Evolutionary conservation across 2,113 vertebrate species (phyloP).

Genomic region (Lutjanus erythropterus): DNA sequence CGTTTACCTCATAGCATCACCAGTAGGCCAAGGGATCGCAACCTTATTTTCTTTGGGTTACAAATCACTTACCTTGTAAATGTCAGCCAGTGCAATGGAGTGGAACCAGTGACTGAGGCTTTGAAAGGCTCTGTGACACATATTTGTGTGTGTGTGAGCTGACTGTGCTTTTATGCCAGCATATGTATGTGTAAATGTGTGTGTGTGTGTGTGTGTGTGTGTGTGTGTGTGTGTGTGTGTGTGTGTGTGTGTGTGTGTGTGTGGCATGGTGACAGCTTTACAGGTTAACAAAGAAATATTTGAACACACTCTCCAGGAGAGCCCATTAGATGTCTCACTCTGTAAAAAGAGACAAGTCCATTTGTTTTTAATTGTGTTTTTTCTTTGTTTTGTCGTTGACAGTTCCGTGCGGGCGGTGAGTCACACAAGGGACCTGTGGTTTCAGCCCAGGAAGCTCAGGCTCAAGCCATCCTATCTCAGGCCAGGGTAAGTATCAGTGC

Average conservation of each 20-base stretch:
- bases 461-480: slow-evolving; percentile 97
- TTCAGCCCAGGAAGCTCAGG: slow-evolving; percentile 96
- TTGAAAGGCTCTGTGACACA: slow-evolving; percentile 59
- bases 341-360: slow-evolving; percentile 46
- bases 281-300: slow-evolving; percentile 10
- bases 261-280: slow-evolving; percentile 56
- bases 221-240: neutral
- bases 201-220: slow-evolving; percentile 6
- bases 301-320: slow-evolving; percentile 35
- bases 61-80: slow-evolving; percentile 80
- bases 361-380: slow-evolving; percentile 55
- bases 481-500: slow-evolving; percentile 88
- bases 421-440: slow-evolving; percentile 93
- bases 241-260: neutral
- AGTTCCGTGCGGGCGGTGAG: slow-evolving; percentile 97
- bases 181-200: neutral
- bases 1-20: slow-evolving; percentile 59
- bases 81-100: slow-evolving; percentile 72
- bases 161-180: neutral
- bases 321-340: slow-evolving; percentile 29
- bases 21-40: slow-evolving; percentile 51
- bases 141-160: slow-evolving; percentile 29
- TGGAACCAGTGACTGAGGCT: slow-evolving; percentile 69
- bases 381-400: slow-evolving; percentile 53
- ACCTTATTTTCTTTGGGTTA: slow-evolving; percentile 71